A percentile compares a stretch with the other conserved stretches of the same genome.
phyloP scores from a whole-genome alignment of 2,113 vertebrate species.

The Nycticebus coucang region DNA sequence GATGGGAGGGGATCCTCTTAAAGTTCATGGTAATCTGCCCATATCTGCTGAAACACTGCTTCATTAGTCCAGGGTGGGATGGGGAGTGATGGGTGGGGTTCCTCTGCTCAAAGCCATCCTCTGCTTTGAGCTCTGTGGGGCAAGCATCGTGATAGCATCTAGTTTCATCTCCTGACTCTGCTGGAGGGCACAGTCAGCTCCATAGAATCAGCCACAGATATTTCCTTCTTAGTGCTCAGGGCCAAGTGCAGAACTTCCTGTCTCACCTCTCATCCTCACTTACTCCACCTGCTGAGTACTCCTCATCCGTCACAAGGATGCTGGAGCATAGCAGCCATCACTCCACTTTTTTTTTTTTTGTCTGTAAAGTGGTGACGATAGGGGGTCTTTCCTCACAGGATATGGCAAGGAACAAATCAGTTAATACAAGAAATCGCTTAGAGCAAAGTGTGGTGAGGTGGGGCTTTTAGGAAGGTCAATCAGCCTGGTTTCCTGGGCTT shows the following conservation, averaged over 20 bases:
- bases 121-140: background rate
- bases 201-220: fast-evolving
- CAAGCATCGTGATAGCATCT: fast-evolving
- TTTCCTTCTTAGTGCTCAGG: background rate
- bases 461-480: fast-evolving
- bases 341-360: background rate
- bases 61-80: fast-evolving
- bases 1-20: fast-evolving
- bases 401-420: background rate
- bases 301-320: no score
- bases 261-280: background rate
- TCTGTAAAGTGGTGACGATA: no score
- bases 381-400: background rate
- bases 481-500: background rate
- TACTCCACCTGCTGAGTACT: no score
- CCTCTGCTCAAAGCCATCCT: fast-evolving
- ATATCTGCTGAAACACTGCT: fast-evolving
- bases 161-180: fast-evolving
- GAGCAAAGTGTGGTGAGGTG: no score
- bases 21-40: fast-evolving
- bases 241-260: no score
- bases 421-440: background rate
- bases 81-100: background rate
- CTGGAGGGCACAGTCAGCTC: background rate
- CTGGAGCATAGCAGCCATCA: no score